A percentile compares a stretch with the other conserved stretches of the same genome.
These are phyloP conservation scores for Trachythela sp. DNA, from an alignment of 64 coral and sea anemone species.

Conservation along the genomic window DNA sequence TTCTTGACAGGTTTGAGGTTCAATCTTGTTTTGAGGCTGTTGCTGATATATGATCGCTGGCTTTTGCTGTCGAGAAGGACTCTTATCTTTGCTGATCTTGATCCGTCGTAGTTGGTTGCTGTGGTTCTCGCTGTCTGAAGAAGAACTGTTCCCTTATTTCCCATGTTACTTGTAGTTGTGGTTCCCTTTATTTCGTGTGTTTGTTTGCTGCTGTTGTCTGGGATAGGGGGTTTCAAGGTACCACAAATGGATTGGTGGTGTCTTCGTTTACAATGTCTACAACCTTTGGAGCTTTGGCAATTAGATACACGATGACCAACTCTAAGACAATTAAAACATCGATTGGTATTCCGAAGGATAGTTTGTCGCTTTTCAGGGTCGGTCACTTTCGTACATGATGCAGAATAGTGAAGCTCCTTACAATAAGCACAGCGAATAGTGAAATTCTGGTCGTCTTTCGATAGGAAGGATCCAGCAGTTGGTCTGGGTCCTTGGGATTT, in stretches of 20 bases:
- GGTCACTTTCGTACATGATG: conserved; percentile 6
- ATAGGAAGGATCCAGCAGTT: neutral
- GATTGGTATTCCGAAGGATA: neutral
- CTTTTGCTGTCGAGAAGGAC: neutral
- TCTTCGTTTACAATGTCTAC: neutral
- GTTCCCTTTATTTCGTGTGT: neutral
- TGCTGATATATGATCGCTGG: neutral
- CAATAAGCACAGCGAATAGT: neutral
- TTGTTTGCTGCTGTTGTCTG: neutral
- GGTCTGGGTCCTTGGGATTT: neutral
- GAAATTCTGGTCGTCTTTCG: neutral
- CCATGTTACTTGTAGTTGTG: neutral
- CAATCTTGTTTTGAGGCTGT: neutral
- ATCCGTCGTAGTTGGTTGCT: neutral
- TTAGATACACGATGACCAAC: neutral
- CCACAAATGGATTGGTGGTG: neutral
- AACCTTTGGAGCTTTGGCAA: neutral
- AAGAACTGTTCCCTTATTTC: neutral
- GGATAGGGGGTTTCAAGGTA: neutral
- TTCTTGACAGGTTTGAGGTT: neutral
- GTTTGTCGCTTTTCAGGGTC: neutral
- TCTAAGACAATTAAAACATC: conserved; percentile 5
- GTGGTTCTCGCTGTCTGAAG: neutral
- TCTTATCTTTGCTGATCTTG: neutral
- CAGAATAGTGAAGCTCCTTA: neutral